These are phyloP conservation scores for Barbus barbus DNA, from an alignment of 2,113 vertebrate genomes.

Conservation along the genomic window DNA sequence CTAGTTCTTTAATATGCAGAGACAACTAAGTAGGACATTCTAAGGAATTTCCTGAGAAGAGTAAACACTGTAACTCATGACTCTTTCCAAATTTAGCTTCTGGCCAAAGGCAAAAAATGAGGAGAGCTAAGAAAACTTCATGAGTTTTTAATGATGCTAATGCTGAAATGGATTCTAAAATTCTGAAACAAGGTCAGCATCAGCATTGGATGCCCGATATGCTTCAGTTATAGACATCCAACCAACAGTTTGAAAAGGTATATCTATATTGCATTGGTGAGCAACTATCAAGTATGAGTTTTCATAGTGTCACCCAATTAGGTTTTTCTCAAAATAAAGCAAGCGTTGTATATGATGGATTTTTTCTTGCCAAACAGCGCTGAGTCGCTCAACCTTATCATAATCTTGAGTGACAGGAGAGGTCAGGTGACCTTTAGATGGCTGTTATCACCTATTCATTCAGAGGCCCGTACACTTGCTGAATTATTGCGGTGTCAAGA, in stretches of 20 bases:
- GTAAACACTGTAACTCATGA: too few relatives aligned
- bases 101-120: too few relatives aligned
- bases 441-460: constrained; percentile 62
- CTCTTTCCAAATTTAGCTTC: too few relatives aligned
- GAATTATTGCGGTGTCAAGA: constrained; percentile 43
- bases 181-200: background rate
- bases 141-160: background rate
- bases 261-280: too few relatives aligned
- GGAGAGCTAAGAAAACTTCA: background rate
- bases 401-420: constrained; percentile 22
- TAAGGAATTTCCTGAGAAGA: too few relatives aligned
- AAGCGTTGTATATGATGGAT: background rate
- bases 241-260: too few relatives aligned
- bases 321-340: too few relatives aligned
- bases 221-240: background rate
- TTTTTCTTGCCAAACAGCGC: background rate
- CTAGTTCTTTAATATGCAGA: too few relatives aligned
- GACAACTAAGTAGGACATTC: too few relatives aligned
- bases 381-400: background rate
- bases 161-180: background rate
- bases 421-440: constrained; percentile 17
- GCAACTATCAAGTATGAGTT: too few relatives aligned
- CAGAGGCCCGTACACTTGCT: constrained; percentile 13
- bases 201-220: background rate
- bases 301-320: too few relatives aligned